phyloP scores from a whole-genome alignment of 1,140 invertebrate species.

The Eumaeus atala region DNA sequence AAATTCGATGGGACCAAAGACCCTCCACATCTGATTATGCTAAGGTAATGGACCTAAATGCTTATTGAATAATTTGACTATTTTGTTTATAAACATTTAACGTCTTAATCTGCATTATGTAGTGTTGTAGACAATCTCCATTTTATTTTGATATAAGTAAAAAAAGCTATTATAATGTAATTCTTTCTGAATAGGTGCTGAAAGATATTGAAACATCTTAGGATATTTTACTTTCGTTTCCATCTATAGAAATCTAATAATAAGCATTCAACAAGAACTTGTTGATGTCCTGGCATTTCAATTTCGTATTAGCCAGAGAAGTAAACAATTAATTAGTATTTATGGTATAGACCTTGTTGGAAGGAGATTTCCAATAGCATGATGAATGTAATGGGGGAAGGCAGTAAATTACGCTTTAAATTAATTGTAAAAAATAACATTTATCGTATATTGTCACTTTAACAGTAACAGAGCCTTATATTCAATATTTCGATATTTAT shows the following conservation, averaged over 20 bases:
- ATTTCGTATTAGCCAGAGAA: too few species aligned
- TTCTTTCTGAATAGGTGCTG: too few species aligned
- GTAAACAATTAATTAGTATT: too few species aligned
- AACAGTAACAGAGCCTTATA: not conserved
- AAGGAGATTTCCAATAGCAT: slow-evolving; percentile 6
- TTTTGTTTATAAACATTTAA: not conserved
- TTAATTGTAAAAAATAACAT: slow-evolving; percentile 49
- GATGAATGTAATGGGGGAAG: slow-evolving; percentile 66
- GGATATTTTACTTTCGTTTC: too few species aligned
- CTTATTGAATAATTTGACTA: not conserved
- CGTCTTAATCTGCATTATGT: not conserved
- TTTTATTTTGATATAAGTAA: not conserved
- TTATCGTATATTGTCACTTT: slow-evolving; percentile 10
- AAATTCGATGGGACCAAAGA: slow-evolving; percentile 5
- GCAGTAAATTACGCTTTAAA: slow-evolving; percentile 77
- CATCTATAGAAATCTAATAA: too few species aligned
- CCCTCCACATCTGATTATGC: not conserved
- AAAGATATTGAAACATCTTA: too few species aligned
- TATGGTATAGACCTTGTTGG: not conserved
- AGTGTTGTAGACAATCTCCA: slow-evolving; percentile 3
- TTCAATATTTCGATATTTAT: too few species aligned
- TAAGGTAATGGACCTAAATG: not conserved
- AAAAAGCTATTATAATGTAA: slow-evolving; percentile 3
- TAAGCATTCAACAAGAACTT: too few species aligned
- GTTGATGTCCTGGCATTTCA: too few species aligned